Conservation (phyloP, 2,797 vertebrate genomes). For the Gallinago nigripennis region DNA sequence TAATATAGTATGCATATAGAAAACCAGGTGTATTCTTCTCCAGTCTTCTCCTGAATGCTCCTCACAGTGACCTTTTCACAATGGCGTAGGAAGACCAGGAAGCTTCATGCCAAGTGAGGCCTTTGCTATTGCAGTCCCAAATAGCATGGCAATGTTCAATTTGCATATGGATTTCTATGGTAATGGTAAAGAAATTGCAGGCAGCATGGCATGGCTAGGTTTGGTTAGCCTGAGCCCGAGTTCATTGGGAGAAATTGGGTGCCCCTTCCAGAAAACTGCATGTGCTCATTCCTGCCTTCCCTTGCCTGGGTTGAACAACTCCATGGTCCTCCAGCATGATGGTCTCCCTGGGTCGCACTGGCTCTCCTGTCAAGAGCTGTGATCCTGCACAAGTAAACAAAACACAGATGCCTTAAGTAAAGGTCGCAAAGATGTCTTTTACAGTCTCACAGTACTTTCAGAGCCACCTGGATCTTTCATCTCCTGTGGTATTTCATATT, state of each 20-base stretch:
- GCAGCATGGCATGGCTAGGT: background rate
- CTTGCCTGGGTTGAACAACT: background rate
- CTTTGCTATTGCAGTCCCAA: background rate
- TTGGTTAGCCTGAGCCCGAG: background rate
- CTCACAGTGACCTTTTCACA: background rate
- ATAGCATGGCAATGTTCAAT: rapidly evolving
- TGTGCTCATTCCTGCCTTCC: background rate
- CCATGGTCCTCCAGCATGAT: rapidly evolving
- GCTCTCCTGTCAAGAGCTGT: background rate
- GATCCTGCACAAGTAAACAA: background rate
- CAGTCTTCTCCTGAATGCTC: background rate
- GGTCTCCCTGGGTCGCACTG: rapidly evolving
- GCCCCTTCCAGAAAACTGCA: background rate
- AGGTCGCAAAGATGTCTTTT: background rate
- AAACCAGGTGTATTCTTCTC: background rate
- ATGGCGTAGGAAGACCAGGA: background rate
- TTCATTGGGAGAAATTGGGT: rapidly evolving
- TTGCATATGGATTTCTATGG: background rate
- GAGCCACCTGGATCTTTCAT: background rate
- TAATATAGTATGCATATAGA: background rate
- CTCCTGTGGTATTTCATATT: background rate
- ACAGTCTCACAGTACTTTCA: background rate
- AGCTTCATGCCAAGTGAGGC: background rate
- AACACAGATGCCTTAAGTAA: background rate
- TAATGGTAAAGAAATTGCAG: background rate